Base-by-base conservation (phyloP, 2,797 vertebrate genomes). In the Echiichthys vipera region DNA sequence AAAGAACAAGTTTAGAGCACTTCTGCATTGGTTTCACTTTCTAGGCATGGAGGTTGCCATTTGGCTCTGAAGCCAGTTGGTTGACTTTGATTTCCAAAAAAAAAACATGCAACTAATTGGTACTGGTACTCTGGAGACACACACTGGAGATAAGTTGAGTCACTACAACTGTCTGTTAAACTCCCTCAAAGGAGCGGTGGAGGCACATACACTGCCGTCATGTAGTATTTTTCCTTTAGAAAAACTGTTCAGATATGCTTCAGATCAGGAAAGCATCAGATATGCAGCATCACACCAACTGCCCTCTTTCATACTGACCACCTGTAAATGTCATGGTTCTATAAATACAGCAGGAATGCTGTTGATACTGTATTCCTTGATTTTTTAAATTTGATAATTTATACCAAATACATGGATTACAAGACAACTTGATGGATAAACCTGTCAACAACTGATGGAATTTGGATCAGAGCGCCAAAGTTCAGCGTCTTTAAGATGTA, bases 61-160 rank as follows among this genome's bases (percentile, higher is more conserved):
- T n/a, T n/a, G n/a, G n/a, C n/a, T n/a, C 32, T 46, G 42, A 70
- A 64, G 68, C 45, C 24, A 57, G 58, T 65, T 46, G 32, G 36
- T 59, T 63, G 46, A 25, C 57, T 80, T 13, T 11, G 55, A 56
- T 22, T 59, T 7, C 8, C 5, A 15, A 29, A 34, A 39, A 51
- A 42, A 34, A 65, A 54, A 25, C 20, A 56, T 78, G 27, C 7
- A 11, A 53, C 32, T 70, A 67, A 81, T 7, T 7, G 1, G 6
- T n/a, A 46, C 51, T 29, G 8, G 61, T 78, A 66, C 64, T 57
- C 74, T 69, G 77, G 30, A 78, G 58, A 80, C 67, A 45, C n/a
- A n/a, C n/a, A n/a, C n/a, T 73, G 37, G 55, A 71, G 36, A 64
- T 50, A 54, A 42, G 36, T 46, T 15, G 20, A 27, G 2, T 69